phyloP scores from a whole-genome alignment of 1,140 invertebrate genomes.

The Bradysia coprophila region DNA sequence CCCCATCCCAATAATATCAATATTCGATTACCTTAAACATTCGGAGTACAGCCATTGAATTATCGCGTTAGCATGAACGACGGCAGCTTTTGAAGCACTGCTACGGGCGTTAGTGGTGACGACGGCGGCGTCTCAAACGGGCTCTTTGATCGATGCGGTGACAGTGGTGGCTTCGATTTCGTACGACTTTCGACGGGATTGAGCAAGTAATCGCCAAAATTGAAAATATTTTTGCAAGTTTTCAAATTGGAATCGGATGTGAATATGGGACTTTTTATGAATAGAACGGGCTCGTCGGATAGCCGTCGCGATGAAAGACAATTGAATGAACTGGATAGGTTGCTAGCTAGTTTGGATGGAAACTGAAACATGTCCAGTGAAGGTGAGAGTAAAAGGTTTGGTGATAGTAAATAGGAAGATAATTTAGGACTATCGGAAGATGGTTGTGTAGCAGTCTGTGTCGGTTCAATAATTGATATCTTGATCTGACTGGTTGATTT shows the following conservation, averaged over 20 bases:
- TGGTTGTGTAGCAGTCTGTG: neutral
- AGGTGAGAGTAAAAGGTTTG: conserved; percentile 16
- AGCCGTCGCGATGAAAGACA: conserved; percentile 10
- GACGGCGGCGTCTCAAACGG: conserved; percentile 20
- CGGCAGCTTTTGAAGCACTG: conserved; percentile 23
- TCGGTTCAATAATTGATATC: neutral
- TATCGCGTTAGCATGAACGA: conserved; percentile 34
- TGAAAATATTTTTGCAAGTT: conserved; percentile 17
- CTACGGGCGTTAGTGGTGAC: conserved; percentile 18
- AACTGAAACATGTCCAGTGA: conserved; percentile 2
- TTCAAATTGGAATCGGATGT: conserved; percentile 19
- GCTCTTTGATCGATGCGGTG: conserved; percentile 16
- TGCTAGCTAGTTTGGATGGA: conserved; percentile 5
- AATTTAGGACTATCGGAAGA: neutral
- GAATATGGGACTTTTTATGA: conserved; percentile 1
- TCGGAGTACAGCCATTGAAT: conserved; percentile 45
- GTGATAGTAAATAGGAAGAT: conserved; percentile 7
- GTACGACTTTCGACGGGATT: conserved; percentile 8
- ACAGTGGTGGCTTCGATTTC: conserved; percentile 15
- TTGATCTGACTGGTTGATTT: conserved; percentile 3
- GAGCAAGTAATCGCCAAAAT: conserved; percentile 13
- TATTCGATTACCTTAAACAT: no score
- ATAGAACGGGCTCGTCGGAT: neutral
- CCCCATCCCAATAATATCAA: no score
- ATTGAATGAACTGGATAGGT: conserved; percentile 18